Percentiles rank a stretch among this genome's conserved stretches.
Evolutionary conservation across 1,140 invertebrate species (phyloP).

Genomic region (Contarinia nasturtii): DNA sequence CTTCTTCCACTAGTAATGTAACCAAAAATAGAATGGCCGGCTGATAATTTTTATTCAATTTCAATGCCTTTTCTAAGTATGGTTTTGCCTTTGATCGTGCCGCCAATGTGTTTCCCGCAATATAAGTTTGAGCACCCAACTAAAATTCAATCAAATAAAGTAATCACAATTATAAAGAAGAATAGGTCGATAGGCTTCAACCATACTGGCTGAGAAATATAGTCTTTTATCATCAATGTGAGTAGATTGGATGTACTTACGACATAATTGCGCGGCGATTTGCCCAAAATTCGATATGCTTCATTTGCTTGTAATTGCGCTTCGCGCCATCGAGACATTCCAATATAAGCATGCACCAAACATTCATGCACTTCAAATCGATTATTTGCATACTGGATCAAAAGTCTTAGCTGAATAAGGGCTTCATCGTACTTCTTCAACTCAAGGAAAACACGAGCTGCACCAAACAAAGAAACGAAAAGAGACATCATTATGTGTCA

Average conservation of each 20-base stretch:
- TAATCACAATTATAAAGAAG: too few relatives aligned
- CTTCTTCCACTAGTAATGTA: conserved; percentile 12
- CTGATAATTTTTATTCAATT: conserved; percentile 15
- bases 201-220: too few relatives aligned
- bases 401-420: conserved; percentile 30
- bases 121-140: conserved; percentile 14
- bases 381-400: conserved; percentile 21
- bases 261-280: too few relatives aligned
- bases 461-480: too few relatives aligned
- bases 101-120: conserved; percentile 7
- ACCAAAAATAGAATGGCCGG: conserved; percentile 15
- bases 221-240: too few relatives aligned
- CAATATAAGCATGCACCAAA: conserved; percentile 13
- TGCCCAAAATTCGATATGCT: too few relatives aligned
- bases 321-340: conserved; percentile 12
- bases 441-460: too few relatives aligned
- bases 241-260: too few relatives aligned
- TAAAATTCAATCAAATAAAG: neutral
- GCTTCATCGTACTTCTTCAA: conserved; percentile 49
- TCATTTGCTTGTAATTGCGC: conserved; percentile 7
- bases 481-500: too few relatives aligned
- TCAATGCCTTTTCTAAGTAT: conserved; percentile 13
- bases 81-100: conserved; percentile 11
- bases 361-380: conserved; percentile 22
- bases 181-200: too few relatives aligned